A percentile compares a stretch with the other conserved stretches of the same genome.
Evolutionary conservation across 92 coral and sea anemone genomes (phyloP).

Genomic region (Epizoanthus rinbou): DNA sequence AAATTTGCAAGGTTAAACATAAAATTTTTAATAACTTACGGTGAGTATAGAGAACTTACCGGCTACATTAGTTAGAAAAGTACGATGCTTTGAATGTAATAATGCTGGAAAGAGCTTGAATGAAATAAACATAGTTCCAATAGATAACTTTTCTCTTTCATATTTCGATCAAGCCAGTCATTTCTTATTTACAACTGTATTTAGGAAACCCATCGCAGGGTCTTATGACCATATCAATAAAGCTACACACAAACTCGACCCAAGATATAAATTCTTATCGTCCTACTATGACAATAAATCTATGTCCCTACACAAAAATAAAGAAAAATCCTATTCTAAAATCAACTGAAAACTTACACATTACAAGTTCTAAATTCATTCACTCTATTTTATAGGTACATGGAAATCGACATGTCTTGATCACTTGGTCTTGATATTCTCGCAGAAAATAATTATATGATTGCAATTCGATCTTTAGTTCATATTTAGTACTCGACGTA

Average conservation of each 20-base stretch:
- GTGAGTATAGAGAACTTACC: slow-evolving; percentile 57
- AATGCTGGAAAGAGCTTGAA: slow-evolving; percentile 33
- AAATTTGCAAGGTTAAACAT: slow-evolving; percentile 44
- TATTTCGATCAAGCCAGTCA: slow-evolving; percentile 41
- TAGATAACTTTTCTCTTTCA: slow-evolving; percentile 33
- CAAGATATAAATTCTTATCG: not conserved
- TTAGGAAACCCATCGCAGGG: slow-evolving; percentile 54
- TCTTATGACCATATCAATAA: slow-evolving; percentile 43
- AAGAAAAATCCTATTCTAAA: slow-evolving; percentile 8
- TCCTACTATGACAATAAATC: slow-evolving; percentile 1
- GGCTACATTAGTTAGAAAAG: slow-evolving; percentile 73
- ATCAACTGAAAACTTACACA: slow-evolving; percentile 11
- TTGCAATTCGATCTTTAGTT: slow-evolving; percentile 41
- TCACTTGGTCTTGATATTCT: slow-evolving; percentile 43
- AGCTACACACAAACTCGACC: slow-evolving; percentile 38
- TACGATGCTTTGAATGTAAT: slow-evolving; percentile 55
- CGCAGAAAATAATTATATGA: slow-evolving; percentile 44
- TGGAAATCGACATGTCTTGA: slow-evolving; percentile 48
- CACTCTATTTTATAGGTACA: slow-evolving; percentile 33
- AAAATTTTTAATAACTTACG: slow-evolving; percentile 80
- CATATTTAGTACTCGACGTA: slow-evolving; percentile 27
- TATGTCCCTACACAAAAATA: slow-evolving; percentile 25
- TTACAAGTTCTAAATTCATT: slow-evolving; percentile 25
- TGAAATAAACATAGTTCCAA: slow-evolving; percentile 16
- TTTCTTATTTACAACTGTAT: slow-evolving; percentile 64